Evolutionary conservation across 1,140 invertebrate genomes (phyloP).

Genomic region (Procambarus virginalis): DNA sequence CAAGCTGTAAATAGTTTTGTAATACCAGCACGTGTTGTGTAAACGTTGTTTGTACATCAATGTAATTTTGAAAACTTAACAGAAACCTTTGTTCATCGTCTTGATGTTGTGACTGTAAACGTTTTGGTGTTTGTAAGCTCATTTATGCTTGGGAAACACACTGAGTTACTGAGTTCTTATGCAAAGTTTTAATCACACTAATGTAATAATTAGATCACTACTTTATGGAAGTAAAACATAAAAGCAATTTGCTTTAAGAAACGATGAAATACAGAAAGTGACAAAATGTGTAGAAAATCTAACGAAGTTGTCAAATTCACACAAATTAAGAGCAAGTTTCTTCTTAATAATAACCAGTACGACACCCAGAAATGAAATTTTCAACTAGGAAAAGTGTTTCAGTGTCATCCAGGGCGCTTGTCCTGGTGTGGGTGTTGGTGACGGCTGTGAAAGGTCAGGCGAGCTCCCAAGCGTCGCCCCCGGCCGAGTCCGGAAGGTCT

Average conservation of each 20-base stretch:
- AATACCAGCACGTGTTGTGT: background rate
- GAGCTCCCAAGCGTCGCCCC: background rate
- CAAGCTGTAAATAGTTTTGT: constrained; percentile 38
- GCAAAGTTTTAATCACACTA: background rate
- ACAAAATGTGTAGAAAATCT: background rate
- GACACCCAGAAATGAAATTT: background rate
- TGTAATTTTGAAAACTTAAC: background rate
- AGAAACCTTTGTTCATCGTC: background rate
- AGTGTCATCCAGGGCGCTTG: background rate
- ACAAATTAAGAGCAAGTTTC: background rate
- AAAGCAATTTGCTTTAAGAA: background rate
- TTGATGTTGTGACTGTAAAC: background rate
- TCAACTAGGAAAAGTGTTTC: background rate
- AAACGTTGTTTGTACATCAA: background rate
- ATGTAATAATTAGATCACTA: background rate
- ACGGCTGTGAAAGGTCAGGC: background rate
- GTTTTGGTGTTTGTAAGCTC: background rate
- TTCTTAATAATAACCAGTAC: background rate
- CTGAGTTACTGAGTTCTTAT: background rate
- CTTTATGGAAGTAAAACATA: background rate
- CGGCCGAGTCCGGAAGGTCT: background rate
- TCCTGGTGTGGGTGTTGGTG: background rate
- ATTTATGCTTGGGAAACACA: background rate
- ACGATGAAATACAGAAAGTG: background rate
- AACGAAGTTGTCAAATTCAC: background rate